Percentiles rank a stretch among this genome's conserved stretches.
Evolutionary conservation across 2,888 invertebrate species (phyloP).

Genomic region (Atethmia centrago): DNA sequence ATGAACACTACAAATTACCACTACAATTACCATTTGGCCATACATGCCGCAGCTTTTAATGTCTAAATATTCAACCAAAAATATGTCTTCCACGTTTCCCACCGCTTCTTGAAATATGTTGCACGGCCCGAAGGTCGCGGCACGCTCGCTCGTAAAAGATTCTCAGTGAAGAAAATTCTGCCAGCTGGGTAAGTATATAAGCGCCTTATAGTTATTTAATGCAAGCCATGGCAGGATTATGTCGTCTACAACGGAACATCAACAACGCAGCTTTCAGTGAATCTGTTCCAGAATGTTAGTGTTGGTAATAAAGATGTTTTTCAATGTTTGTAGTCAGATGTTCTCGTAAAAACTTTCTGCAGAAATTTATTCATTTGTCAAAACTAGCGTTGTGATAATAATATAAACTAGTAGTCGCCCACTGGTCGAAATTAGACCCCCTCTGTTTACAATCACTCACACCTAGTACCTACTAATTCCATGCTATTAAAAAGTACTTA

Average conservation of each 20-base stretch:
- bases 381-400: no score
- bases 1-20: not conserved
- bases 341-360: no score
- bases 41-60: conserved; percentile 12
- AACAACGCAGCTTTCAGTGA: conserved; percentile 8
- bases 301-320: not conserved
- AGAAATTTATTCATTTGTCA: not conserved
- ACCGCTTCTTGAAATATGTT: conserved; percentile 6
- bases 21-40: not conserved
- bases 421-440: no score
- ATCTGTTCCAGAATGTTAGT: not conserved
- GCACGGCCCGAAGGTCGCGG: not conserved
- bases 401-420: no score
- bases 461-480: no score
- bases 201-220: conserved; percentile 31
- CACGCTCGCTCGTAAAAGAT: conserved; percentile 40
- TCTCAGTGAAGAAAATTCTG: conserved; percentile 34
- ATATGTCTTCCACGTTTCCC: not conserved
- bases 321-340: no score
- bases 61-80: conserved; percentile 31
- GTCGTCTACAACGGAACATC: conserved; percentile 13
- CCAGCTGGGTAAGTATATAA: conserved; percentile 5
- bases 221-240: conserved; percentile 20
- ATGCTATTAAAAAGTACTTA: no score
- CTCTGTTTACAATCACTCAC: no score